These are phyloP conservation scores for Drosophila hamatofila DNA, from an alignment of 2,888 invertebrate genomes.

Conservation along the genomic window DNA sequence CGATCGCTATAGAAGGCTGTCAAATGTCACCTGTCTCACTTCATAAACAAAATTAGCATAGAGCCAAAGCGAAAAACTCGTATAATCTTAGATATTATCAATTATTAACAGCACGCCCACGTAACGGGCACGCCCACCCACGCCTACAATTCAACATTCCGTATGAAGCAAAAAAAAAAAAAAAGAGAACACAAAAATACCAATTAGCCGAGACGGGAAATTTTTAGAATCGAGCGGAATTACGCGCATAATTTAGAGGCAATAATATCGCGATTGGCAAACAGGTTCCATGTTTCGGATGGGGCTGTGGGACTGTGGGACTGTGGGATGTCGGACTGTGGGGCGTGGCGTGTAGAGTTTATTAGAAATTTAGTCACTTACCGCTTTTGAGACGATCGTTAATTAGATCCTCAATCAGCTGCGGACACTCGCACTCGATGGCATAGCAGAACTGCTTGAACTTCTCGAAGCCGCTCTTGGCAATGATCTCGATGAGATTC, in stretches of 20 bases:
- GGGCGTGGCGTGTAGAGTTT: background rate
- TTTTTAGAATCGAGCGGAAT: slow-evolving; percentile 60
- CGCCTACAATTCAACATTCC: slow-evolving; percentile 37
- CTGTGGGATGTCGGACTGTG: background rate
- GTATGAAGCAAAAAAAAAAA: slow-evolving; percentile 28
- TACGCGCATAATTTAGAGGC: slow-evolving; percentile 73
- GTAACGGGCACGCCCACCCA: slow-evolving; percentile 44
- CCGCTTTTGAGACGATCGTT: slow-evolving; percentile 87
- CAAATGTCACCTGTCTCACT: slow-evolving; percentile 44
- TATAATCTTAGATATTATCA: slow-evolving; percentile 40
- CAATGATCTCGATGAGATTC: slow-evolving; percentile 88
- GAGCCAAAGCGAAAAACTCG: slow-evolving; percentile 13
- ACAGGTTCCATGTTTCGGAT: slow-evolving; percentile 46
- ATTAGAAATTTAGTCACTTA: slow-evolving; percentile 70
- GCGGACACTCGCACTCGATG: slow-evolving; percentile 88
- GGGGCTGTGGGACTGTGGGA: background rate
- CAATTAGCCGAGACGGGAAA: slow-evolving; percentile 65
- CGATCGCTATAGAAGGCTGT: slow-evolving; percentile 11
- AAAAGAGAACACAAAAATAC: slow-evolving; percentile 19
- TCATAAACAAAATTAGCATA: slow-evolving; percentile 31
- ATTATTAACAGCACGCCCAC: slow-evolving; percentile 42
- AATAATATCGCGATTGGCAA: slow-evolving; percentile 58
- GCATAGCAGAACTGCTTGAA: slow-evolving; percentile 88
- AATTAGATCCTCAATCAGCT: slow-evolving; percentile 88
- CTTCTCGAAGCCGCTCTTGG: slow-evolving; percentile 88